Evolutionary conservation across 2,113 vertebrate species (phyloP), one percentile per base, ranked within the genome.

Genomic region (Boulengeromyrus knoepffleri): DNA sequence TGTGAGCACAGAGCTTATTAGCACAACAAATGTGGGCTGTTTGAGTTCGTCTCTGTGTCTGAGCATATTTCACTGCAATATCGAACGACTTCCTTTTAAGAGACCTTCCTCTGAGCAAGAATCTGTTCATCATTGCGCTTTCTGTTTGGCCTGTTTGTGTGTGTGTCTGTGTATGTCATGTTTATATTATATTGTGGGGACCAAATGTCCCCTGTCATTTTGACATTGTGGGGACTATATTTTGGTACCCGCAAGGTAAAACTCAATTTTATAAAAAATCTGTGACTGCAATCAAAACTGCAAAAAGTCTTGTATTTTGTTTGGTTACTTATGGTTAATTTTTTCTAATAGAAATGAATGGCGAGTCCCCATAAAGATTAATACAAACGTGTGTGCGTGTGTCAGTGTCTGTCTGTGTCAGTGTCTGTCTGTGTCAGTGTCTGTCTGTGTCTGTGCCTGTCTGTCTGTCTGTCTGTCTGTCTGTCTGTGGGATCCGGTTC

Each of bases 1-100:
- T 91, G 83, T 91, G 85, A 91, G 5, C 87, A 90, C 90, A 88
- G 90, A 91, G 91, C 89, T 91, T 66, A 92, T 93, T 92, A 92
- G 90, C 88, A 31, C 56, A 87, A 84, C 36, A 66, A 62, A 47
- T 56, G 49, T 19, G 58, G 62, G 92, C 90, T 27, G 58, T 66
- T n/a, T 8, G 53, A 53, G 5, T 24, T 7, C 88, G 52, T 83
- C 46, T 45, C 45, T 8, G 21, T 62, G 24, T 62, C 6, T 62
- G 58, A n/a, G 58, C 24, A 24, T n/a, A n/a, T n/a, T 85, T 85
- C 83, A 85, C 42, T 47, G 21, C 21, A n/a, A 46, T n/a, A 85
- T 46, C 45, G 45, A 46, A 24, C 17, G 45, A 24, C 1, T n/a
- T 45, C 19, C 42, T 24, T 45, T 24, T 46, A 19, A 31, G 24